phyloP scores from a whole-genome alignment of 1,140 invertebrate species.

The Drosophila neocordata region DNA sequence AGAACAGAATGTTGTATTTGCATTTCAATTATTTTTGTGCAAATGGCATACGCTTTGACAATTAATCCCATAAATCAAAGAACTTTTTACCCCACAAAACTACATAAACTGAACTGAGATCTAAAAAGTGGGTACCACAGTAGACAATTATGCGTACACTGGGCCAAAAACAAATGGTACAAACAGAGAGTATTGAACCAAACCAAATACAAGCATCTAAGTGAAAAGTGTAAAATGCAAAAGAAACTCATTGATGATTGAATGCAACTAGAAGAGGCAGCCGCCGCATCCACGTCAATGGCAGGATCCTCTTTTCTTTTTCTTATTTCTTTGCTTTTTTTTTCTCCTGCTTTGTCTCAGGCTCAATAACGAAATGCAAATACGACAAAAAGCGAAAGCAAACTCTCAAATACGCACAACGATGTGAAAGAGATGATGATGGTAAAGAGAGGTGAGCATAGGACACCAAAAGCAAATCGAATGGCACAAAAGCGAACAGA shows the following conservation, averaged over 20 bases:
- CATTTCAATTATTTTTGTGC: constrained; percentile 63
- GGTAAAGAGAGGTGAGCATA: neutral
- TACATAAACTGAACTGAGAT: constrained; percentile 9
- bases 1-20: constrained; percentile 41
- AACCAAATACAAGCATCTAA: constrained; percentile 40
- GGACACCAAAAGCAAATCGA: constrained; percentile 55
- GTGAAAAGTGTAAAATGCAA: constrained; percentile 78
- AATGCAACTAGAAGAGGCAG: constrained; percentile 46
- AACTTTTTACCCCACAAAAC: constrained; percentile 34
- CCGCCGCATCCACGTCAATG: constrained; percentile 20
- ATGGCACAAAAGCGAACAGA: constrained; percentile 51
- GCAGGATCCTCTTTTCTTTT: constrained; percentile 18
- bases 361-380: constrained; percentile 81
- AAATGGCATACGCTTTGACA: constrained; percentile 62
- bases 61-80: constrained; percentile 73
- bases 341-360: constrained; percentile 73
- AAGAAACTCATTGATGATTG: constrained; percentile 75
- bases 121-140: constrained; percentile 30
- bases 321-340: constrained; percentile 20
- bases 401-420: constrained; percentile 70
- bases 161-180: constrained; percentile 46
- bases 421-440: constrained; percentile 17
- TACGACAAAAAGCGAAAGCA: constrained; percentile 77
- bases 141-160: constrained; percentile 45
- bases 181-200: constrained; percentile 26